Base-by-base conservation (phyloP, 2,888 invertebrate genomes). In the Mechanitis messenoides region DNA sequence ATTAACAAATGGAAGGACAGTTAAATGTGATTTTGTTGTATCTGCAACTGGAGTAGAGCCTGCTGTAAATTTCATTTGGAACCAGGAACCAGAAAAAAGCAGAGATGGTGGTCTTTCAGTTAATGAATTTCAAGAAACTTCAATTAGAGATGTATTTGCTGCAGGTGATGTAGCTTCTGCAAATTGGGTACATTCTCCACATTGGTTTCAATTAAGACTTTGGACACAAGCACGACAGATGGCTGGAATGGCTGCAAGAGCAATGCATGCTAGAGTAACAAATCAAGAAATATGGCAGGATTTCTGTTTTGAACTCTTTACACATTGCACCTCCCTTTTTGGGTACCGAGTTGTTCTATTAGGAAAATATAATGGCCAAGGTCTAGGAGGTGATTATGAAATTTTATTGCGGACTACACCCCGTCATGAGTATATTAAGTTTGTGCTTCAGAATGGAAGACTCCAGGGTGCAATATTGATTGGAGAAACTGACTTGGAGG, bases 211-310 rank as follows among this genome's bases (percentile, higher is more conserved):
- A 90, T 96, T 99, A 94, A 92, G 97, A 63, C 85, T 99, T 45
- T 99, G 99, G 99, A 97, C 98, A 0, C 99, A 99, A 86, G 99
- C 99, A 0, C 91, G 98, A 60, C 98, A 98, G 85, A 98, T 98
- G 98, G 99, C 98, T 9, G 92, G 93, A 60, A 98, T 97, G 91
- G 97, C 96, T 33, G 98, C 97, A 0, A 95, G 95, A 80, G 93
- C 95, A 62, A 98, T 99, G 96, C 92, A 92, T 65, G 92, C 92
- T 0, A 85, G 85, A 67, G 76, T 92, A 6, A 91, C 83, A 11
- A 88, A 92, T 6, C 93, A 95, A 82, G 90, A 91, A 68, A 91
- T 95, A 12, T 85, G 94, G 61, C 96, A 95, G 85, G 99, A 99
- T 82, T 98, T 99, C 81, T 97, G 97, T 80, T 99, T 99, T 88